Evolutionary conservation across 1,140 invertebrate genomes (phyloP).

Genomic region (Danaus plexippus): DNA sequence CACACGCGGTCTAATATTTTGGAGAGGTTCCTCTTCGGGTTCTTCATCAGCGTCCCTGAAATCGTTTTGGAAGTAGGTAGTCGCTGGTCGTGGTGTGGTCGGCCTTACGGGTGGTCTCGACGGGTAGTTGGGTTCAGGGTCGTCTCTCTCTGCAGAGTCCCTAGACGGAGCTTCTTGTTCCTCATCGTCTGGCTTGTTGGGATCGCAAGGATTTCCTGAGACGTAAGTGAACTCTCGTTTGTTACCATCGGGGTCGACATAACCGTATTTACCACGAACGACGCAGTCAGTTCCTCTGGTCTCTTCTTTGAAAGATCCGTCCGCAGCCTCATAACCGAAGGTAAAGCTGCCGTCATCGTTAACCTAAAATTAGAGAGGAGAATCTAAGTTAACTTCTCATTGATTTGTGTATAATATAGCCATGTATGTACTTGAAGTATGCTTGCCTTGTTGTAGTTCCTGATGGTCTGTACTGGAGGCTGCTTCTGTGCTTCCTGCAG

Average conservation of each 20-base stretch:
- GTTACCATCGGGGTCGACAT: slow-evolving; percentile 90
- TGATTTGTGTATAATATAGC: too few relatives aligned
- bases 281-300: slow-evolving; percentile 88
- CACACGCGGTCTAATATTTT: slow-evolving; percentile 66
- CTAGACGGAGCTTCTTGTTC: slow-evolving; percentile 50
- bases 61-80: slow-evolving; percentile 77
- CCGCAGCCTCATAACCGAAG: slow-evolving; percentile 87
- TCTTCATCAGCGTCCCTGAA: slow-evolving; percentile 76
- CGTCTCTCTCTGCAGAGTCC: slow-evolving; percentile 73
- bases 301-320: slow-evolving; percentile 93
- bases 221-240: slow-evolving; percentile 91
- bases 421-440: background rate
- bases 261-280: slow-evolving; percentile 90
- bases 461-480: slow-evolving; percentile 83
- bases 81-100: slow-evolving; percentile 73
- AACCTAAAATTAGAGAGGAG: slow-evolving; percentile 55
- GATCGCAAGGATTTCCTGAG: slow-evolving; percentile 91
- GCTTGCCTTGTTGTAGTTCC: slow-evolving; percentile 81
- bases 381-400: too few relatives aligned
- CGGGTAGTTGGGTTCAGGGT: slow-evolving; percentile 78
- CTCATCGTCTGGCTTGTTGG: slow-evolving; percentile 80
- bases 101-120: slow-evolving; percentile 69
- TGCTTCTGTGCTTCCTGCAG: slow-evolving; percentile 76
- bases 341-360: slow-evolving; percentile 90
- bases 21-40: slow-evolving; percentile 70